Percentiles rank a stretch among this genome's conserved stretches.
These are phyloP conservation scores for Peucedramus taeniatus DNA, from an alignment of 2,113 vertebrate genomes.

Conservation along the genomic window DNA sequence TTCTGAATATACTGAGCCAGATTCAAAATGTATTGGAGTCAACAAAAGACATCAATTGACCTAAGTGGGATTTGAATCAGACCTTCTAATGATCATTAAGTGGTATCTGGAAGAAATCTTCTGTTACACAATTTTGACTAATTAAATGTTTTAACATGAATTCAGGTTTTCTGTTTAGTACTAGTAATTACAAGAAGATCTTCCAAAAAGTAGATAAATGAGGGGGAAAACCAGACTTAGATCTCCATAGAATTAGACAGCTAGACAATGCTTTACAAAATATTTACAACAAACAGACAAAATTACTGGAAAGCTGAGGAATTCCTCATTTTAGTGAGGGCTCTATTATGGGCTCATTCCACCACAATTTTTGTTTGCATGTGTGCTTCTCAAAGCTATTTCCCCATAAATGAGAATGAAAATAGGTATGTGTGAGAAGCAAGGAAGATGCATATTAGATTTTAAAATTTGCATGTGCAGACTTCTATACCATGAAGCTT, in stretches of 20 bases:
- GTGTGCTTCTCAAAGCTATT: neutral
- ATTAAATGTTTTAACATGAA: conserved; percentile 25
- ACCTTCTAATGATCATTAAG: conserved; percentile 43
- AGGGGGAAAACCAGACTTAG: neutral
- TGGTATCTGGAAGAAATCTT: conserved; percentile 14
- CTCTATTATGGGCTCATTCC: neutral
- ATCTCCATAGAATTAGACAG: neutral
- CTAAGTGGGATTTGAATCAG: conserved; percentile 19
- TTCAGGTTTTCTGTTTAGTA: conserved; percentile 19
- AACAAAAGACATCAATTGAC: conserved; percentile 17
- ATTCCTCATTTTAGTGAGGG: neutral
- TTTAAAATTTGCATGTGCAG: neutral
- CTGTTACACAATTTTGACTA: conserved; percentile 18
- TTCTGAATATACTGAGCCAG: neutral
- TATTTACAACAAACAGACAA: neutral
- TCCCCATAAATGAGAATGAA: conserved; percentile 12
- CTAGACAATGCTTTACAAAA: neutral
- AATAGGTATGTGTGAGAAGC: neutral
- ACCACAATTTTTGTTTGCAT: neutral
- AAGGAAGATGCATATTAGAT: neutral
- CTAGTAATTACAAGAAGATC: conserved; percentile 6
- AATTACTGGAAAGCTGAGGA: neutral
- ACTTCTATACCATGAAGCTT: neutral
- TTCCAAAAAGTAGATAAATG: neutral
- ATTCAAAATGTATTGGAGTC: neutral